Base-by-base conservation (phyloP, 2,888 invertebrate genomes). In the Pterobdella sp. region DNA sequence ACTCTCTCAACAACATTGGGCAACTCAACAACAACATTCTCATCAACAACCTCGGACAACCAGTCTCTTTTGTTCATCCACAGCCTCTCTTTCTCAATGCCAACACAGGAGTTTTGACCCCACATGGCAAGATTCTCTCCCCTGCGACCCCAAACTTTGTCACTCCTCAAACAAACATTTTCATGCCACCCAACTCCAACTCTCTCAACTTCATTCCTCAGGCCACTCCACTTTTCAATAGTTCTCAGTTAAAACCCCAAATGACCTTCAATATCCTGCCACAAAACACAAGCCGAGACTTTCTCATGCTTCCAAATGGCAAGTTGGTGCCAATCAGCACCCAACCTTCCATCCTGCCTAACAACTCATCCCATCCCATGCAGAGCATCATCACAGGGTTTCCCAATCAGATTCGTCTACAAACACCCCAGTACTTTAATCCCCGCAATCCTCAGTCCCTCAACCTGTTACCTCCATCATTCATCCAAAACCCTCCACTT, bases 301-400 rank as follows among this genome's bases (percentile, higher is more conserved):
- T 71, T 52, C 34, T 71, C 29, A 71, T 71, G 71, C 36, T 71
- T n/a, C 71, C 71, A 18, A 71, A 71, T 60, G 71, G 71, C 2
- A 71, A 71, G 56, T 34, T 71, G 26, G 71, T 71, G 29, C 71
- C 71, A 2, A 71, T 71, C 60, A 71, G 71, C 36, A 71, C 71
- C 34, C 71, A 71, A n/a, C 71, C 71, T 32, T 71, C 71, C 36
- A 63, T 71, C 34, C 26, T 71, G 63, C 71, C 71, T 10, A 52
- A 35, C 29, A 56, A 52, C 29, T n/a, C 71, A 2, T n/a, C 60
- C 52, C 69, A 69, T 37, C 60, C 71, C 29, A 71, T 71, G 71
- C 71, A 71, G 34, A 71, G 71, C 63, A 71, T 71, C 35, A 63
- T 71, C 31, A 71, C 71, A 26, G 71, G 71, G n/a, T 71, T 71